These are phyloP conservation scores for Chironomus striatipennis DNA, from an alignment of 1,140 invertebrate genomes.

Conservation along the genomic window DNA sequence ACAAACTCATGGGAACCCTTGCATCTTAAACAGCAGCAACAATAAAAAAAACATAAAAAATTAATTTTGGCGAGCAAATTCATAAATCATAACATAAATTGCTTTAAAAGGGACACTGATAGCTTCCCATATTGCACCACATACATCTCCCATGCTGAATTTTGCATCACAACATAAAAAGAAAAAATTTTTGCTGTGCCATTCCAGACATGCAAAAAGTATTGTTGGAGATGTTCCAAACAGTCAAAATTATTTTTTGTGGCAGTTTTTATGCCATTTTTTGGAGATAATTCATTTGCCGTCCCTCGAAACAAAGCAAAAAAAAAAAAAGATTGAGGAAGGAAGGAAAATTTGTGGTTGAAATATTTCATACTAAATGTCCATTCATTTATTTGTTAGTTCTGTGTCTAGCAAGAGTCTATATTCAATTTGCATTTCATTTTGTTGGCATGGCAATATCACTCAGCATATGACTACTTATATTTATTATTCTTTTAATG, in stretches of 20 bases:
- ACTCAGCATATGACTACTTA: not conserved
- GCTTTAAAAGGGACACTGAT: constrained; percentile 17
- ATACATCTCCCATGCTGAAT: not conserved
- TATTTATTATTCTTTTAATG: constrained; percentile 20
- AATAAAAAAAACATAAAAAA: not conserved
- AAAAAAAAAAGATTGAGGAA: too few relatives aligned
- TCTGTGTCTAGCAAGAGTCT: not conserved
- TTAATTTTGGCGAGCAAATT: not conserved
- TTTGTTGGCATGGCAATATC: not conserved
- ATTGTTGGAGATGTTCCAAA: not conserved
- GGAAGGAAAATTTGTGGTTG: too few relatives aligned
- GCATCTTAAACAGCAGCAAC: too few relatives aligned
- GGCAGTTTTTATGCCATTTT: not conserved
- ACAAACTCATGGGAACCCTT: not conserved
- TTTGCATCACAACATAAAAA: too few relatives aligned
- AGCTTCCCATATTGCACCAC: constrained; percentile 20
- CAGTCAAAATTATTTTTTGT: not conserved
- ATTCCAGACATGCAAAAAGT: not conserved
- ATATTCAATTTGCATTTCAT: not conserved
- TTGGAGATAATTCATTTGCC: not conserved
- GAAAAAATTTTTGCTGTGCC: not conserved
- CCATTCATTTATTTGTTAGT: not conserved
- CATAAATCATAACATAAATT: constrained; percentile 21
- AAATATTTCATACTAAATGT: not conserved
- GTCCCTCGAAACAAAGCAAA: too few relatives aligned